Evolutionary conservation across 2,797 vertebrate species (phyloP).

Genomic region (Ammospiza maritima): DNA sequence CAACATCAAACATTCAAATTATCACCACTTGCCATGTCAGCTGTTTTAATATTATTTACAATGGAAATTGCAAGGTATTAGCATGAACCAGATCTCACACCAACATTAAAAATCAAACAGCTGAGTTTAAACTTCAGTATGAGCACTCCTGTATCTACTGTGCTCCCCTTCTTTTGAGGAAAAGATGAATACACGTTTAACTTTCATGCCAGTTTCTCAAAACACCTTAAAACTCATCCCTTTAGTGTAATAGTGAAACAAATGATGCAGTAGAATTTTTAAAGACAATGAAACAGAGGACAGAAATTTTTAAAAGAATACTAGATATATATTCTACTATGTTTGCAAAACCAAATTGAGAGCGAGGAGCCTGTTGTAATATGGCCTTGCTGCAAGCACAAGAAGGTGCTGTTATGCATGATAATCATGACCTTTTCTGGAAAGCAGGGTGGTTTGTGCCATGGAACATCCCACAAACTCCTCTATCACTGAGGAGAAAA

Average conservation of each 20-base stretch:
- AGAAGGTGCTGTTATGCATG: neutral
- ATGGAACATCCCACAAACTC: neutral
- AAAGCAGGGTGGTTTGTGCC: neutral
- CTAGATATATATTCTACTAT: neutral
- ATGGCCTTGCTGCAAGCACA: neutral
- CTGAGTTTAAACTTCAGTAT: neutral
- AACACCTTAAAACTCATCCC: neutral
- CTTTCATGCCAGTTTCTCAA: neutral
- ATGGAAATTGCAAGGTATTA: neutral
- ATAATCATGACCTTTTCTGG: neutral
- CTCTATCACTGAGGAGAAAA: neutral
- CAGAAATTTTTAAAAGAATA: neutral
- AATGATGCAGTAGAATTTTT: neutral
- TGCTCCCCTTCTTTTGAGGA: neutral
- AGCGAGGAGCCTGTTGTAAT: neutral
- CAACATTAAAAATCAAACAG: neutral
- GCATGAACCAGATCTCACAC: neutral
- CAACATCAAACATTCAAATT: neutral
- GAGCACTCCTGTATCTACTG: neutral
- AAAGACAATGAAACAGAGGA: neutral
- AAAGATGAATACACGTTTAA: neutral
- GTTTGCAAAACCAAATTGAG: neutral
- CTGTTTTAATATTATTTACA: neutral
- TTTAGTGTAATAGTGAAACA: neutral
- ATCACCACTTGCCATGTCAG: neutral